These are phyloP conservation scores for honey bee (Apis mellifera) DNA, from an alignment of 1,140 invertebrate genomes.

Conservation along the genomic window Amel_HAv3.1 CM009941.2:5666501-5667000, in stretches of 20 bases:
- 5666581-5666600: too few species aligned
- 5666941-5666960: constrained; percentile 53
- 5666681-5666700: too few species aligned
- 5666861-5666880: constrained; percentile 48
- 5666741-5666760: too few species aligned
- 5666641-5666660: too few species aligned
- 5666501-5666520: too few species aligned
- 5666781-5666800: neutral
- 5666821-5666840: constrained; percentile 38
- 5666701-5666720: neutral
- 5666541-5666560: too few species aligned
- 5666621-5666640: too few species aligned
- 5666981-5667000: constrained; percentile 50
- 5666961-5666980: constrained; percentile 48
- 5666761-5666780: neutral
- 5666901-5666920: constrained; percentile 18
- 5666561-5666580: too few species aligned
- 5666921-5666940: constrained; percentile 55
- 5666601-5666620: too few species aligned
- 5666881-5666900: constrained; percentile 19
- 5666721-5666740: neutral
- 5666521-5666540: too few species aligned
- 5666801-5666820: constrained; percentile 1
- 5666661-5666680: too few species aligned
- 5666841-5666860: constrained; percentile 24